These are phyloP conservation scores for Dascyllus trimaculatus DNA, from an alignment of 2,113 vertebrate species.

Conservation along the genomic window DNA sequence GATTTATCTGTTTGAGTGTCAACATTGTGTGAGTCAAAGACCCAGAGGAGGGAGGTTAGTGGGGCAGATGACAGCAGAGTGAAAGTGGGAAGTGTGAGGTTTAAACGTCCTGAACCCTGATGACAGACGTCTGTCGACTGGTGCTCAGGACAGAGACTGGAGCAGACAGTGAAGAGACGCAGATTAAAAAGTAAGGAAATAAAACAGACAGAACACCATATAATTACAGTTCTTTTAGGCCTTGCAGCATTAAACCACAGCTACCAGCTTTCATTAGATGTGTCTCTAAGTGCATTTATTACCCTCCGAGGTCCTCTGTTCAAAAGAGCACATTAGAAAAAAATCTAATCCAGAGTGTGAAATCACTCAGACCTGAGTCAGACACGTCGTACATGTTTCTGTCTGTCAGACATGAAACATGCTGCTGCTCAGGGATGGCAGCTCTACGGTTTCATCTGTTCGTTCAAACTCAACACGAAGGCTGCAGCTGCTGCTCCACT, in stretches of 20 bases:
- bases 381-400: background rate
- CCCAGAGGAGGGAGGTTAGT: background rate
- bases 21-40: background rate
- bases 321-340: background rate
- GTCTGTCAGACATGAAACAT: background rate
- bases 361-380: background rate
- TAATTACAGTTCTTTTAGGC: too few species aligned
- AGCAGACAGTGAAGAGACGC: background rate
- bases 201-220: background rate
- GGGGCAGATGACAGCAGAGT: constrained; percentile 2
- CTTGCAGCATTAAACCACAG: too few species aligned
- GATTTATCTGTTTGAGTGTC: background rate
- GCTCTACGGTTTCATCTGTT: background rate
- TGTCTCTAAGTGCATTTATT: background rate
- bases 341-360: background rate
- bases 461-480: background rate
- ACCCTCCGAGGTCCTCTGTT: background rate
- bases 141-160: background rate
- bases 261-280: too few species aligned
- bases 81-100: constrained; percentile 14
- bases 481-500: background rate
- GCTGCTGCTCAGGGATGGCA: too few species aligned
- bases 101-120: constrained; percentile 14
- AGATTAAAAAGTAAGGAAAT: background rate
- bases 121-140: constrained; percentile 28